Conservation (phyloP, 2,888 invertebrate genomes). For the Macrophya alboannulata region DNA sequence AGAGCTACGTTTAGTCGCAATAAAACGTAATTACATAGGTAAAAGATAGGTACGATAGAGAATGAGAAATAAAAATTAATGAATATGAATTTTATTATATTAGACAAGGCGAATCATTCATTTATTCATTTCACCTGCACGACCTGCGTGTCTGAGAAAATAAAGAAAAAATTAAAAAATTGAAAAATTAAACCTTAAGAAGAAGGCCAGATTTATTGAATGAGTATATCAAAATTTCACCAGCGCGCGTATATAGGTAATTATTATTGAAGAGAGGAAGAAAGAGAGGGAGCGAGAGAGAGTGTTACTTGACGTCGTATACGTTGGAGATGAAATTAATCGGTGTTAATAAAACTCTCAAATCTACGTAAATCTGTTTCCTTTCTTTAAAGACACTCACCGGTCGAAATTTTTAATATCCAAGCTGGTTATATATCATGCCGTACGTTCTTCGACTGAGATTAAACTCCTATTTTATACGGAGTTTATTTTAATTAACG, state of each 20-base stretch:
- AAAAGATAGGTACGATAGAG: not conserved
- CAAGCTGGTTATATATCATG: conserved; percentile 34
- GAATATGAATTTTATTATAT: not conserved
- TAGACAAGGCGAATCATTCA: not conserved
- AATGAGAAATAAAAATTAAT: not conserved
- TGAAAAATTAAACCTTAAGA: not conserved
- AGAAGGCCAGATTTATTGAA: conserved; percentile 7
- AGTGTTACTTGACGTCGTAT: not conserved
- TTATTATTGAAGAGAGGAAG: not conserved
- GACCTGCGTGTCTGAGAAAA: not conserved
- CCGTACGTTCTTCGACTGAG: conserved; percentile 29
- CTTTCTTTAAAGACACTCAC: conserved; percentile 22
- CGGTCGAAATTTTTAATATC: conserved; percentile 48
- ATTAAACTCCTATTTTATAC: conserved; percentile 1
- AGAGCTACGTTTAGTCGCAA: not conserved
- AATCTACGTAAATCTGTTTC: not conserved
- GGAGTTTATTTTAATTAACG: not conserved
- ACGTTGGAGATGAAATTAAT: not conserved
- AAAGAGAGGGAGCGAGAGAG: not conserved
- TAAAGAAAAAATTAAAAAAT: too few species aligned
- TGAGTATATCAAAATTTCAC: conserved; percentile 35
- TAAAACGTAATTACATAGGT: not conserved
- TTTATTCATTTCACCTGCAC: conserved; percentile 10
- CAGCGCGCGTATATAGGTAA: not conserved
- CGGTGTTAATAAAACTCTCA: not conserved